Evolutionary conservation across 1,140 invertebrate species (phyloP), one percentile per base, ranked within the genome.

Genomic region (Bombus haemorrhoidalis): DNA sequence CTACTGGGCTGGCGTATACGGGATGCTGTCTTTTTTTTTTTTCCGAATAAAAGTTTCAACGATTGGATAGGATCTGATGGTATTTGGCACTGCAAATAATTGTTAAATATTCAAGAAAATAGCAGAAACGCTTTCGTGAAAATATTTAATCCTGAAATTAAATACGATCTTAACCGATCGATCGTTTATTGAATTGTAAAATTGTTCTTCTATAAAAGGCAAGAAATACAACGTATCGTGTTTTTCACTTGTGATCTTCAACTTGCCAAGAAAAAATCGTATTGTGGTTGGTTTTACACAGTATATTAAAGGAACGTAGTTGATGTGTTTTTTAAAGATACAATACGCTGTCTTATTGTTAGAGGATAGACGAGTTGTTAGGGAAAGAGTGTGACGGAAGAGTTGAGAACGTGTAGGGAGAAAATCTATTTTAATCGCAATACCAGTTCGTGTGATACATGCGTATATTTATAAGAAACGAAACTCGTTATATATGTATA

Each of bases 331-430:
- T 86, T 66, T 47, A 43, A 88, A 68, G 72, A 53, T 68, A 66
- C 62, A 83, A 59, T 87, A 82, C 69, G 53, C 13, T 77, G 80
- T 66, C 82, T 71, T 39, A 68, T 32, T 32, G 59, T 15, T 39
- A 15, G 32, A 25, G 32, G 41, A 75, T 41, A 25, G n/a, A 78
- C 77, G 68, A 68, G 25, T 18, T 37, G 64, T 5, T 28, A 47
- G 53, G 64, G n/a, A 47, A 80, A 37, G 53, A 59, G 64, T 77
- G 75, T 62, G 57, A 57, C 41, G 75, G 71, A 72, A 72, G n/a
- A 32, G 69, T 62, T 41, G 39, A 66, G 68, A 89, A 74, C 71
- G 77, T 69, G 64, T 71, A 74, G n/a, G 74, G 47, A 88, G 78
- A 41, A 74, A 37, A 62, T 77, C 86, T 81, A 79, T 88, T 73